Percentiles rank a stretch among this genome's conserved stretches.
Evolutionary conservation across 2,888 invertebrate species (phyloP).

Genomic region (Epinotia nisella): DNA sequence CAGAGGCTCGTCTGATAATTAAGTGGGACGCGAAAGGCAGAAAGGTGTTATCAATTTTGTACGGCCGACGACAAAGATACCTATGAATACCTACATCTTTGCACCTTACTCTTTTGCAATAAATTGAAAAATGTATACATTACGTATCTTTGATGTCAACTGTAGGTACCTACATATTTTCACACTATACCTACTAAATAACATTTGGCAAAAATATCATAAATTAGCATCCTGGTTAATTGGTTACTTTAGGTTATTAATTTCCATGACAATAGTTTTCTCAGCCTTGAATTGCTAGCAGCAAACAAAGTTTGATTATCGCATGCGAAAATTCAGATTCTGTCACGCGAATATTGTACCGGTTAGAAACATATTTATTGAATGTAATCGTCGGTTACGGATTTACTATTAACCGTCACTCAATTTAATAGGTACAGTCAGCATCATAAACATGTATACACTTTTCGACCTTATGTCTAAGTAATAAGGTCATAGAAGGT

Average conservation of each 20-base stretch:
- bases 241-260: slow-evolving; percentile 4
- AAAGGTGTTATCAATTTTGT: slow-evolving; percentile 1
- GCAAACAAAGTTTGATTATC: slow-evolving; percentile 9
- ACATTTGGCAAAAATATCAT: not conserved
- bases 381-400: not conserved
- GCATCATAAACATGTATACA: too few species aligned
- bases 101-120: too few species aligned
- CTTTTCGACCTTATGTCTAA: too few species aligned
- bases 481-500: too few species aligned
- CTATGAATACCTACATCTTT: too few species aligned
- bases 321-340: slow-evolving; percentile 21
- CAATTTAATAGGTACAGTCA: too few species aligned
- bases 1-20: slow-evolving; percentile 30
- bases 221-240: not conserved
- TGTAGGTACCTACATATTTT: too few species aligned
- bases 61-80: not conserved
- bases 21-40: slow-evolving; percentile 4
- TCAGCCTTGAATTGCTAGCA: slow-evolving; percentile 21
- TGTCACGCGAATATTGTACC: slow-evolving; percentile 3
- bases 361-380: not conserved
- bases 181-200: too few species aligned
- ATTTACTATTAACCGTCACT: not conserved
- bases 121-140: too few species aligned
- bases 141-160: too few species aligned
- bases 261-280: slow-evolving; percentile 29